Evolutionary conservation across 2,797 vertebrate genomes (phyloP).

Genomic region (Anableps anableps): DNA sequence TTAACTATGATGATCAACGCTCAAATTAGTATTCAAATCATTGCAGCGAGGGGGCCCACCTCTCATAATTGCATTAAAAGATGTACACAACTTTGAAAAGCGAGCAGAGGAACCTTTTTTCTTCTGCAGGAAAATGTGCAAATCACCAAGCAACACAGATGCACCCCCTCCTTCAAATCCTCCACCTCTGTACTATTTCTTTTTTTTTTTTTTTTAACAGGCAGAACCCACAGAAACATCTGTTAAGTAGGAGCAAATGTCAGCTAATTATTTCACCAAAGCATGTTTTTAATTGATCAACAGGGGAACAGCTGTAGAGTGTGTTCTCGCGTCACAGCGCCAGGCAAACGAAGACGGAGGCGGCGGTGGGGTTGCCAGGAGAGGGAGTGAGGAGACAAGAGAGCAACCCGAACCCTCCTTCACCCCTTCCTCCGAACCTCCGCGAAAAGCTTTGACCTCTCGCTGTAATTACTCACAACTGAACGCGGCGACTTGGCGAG

Average conservation of each 20-base stretch:
- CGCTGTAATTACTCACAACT: constrained; percentile 53
- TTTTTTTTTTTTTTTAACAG: constrained; percentile 52
- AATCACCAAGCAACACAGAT: constrained; percentile 21
- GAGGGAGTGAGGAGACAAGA: constrained; percentile 35
- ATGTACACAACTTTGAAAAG: constrained; percentile 74
- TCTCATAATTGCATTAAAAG: constrained; percentile 78
- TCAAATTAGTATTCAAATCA: constrained; percentile 75
- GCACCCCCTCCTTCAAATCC: constrained; percentile 29
- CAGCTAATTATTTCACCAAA: constrained; percentile 84
- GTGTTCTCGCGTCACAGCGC: constrained; percentile 61
- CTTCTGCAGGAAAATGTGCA: constrained; percentile 36
- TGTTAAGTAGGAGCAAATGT: constrained; percentile 82
- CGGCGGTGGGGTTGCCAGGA: not conserved
- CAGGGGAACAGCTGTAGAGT: constrained; percentile 79
- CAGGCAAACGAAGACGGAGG: constrained; percentile 56
- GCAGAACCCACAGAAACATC: constrained; percentile 76
- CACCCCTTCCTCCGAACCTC: constrained; percentile 23
- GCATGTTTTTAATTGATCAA: constrained; percentile 84
- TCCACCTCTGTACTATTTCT: constrained; percentile 64
- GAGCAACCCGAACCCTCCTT: constrained; percentile 31
- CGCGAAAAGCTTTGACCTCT: constrained; percentile 52
- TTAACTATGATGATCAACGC: constrained; percentile 74
- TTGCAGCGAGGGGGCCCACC: constrained; percentile 69
- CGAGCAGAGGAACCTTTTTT: constrained; percentile 49
- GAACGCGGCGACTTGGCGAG: constrained; percentile 42